Base-by-base conservation (phyloP, 2,888 invertebrate species). In the Galerucella pusilla region DNA sequence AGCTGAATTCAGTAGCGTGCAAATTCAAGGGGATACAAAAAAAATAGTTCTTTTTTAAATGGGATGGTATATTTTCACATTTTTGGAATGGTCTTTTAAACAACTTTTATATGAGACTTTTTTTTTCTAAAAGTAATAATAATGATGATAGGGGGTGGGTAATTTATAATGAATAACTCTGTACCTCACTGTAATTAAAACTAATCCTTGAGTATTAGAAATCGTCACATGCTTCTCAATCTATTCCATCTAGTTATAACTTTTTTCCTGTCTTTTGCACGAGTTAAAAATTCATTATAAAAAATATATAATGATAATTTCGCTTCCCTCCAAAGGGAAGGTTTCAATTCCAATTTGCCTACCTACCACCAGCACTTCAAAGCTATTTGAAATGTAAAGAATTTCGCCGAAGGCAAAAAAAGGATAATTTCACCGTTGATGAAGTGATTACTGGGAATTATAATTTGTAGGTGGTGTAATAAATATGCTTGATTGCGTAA, bases 361-460 rank as follows among this genome's bases (percentile, higher is more conserved):
- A 16, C 63, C 35, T 16, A 16, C 63, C 64, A 49, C 35, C 35
- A 42, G 35, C 35, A 64, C 70, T 64, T 70, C 70, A 70, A 70
- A 70, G 61, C n/a, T 46, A 63, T 46, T 46, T 45, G 46, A 63
- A 70, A 70, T 52, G 61, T 63, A 60, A 63, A 28, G 61, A 70
- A 63, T 64, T 64, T 20, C 52, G 63, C 57, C 54, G 20, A 52
- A 63, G 54, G 46, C 70, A 70, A 64, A 49, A 46, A 49, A 52
- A 61, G 64, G 70, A 64, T 54, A 20, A 64, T 70, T 63, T 64
- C 63, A 54, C 20, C 63, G 63, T 70, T 64, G 70, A 70, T 42
- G 70, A 70, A 61, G 70, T 70, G 70, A 70, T 70, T 70, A 64
- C 63, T 5, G 63, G 64, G 59, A 70, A 54, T 70, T 63, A 70